phyloP scores from a whole-genome alignment of 2,113 vertebrate genomes.

The Ameiurus melas region DNA sequence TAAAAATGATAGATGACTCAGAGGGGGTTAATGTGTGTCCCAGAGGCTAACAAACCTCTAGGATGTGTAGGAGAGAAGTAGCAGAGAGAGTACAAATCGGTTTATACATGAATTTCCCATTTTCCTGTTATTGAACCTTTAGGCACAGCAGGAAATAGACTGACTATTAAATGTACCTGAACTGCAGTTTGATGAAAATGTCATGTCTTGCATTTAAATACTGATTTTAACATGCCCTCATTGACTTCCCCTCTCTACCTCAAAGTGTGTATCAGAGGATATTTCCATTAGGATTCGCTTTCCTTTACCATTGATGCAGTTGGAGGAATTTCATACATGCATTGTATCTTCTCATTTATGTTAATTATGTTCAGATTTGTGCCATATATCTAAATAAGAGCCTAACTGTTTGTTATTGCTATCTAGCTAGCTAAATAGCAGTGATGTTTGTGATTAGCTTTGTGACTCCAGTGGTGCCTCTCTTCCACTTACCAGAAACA shows the following conservation, averaged over 20 bases:
- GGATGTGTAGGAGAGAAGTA: not conserved
- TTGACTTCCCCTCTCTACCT: not conserved
- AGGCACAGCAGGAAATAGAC: slow-evolving; percentile 21
- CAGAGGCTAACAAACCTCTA: slow-evolving; percentile 14
- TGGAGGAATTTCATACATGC: not conserved
- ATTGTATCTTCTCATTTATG: no score
- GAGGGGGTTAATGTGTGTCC: slow-evolving; percentile 24
- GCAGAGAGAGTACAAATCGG: not conserved
- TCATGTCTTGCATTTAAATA: slow-evolving; percentile 7
- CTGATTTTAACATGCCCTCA: slow-evolving; percentile 8
- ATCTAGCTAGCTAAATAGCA: not conserved
- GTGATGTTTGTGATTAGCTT: not conserved
- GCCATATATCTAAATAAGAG: not conserved
- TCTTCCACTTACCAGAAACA: not conserved
- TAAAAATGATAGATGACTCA: slow-evolving; percentile 30
- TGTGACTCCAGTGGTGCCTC: not conserved
- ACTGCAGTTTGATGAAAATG: not conserved
- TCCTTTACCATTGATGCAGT: not conserved
- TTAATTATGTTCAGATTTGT: not conserved
- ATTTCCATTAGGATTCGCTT: not conserved
- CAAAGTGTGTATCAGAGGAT: not conserved
- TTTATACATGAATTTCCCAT: slow-evolving; percentile 16
- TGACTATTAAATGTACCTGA: slow-evolving; percentile 7
- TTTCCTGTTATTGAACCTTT: slow-evolving; percentile 6
- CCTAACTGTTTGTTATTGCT: not conserved